Conservation (phyloP, 2,888 invertebrate genomes). For the Microlaimidae sp. region DNA sequence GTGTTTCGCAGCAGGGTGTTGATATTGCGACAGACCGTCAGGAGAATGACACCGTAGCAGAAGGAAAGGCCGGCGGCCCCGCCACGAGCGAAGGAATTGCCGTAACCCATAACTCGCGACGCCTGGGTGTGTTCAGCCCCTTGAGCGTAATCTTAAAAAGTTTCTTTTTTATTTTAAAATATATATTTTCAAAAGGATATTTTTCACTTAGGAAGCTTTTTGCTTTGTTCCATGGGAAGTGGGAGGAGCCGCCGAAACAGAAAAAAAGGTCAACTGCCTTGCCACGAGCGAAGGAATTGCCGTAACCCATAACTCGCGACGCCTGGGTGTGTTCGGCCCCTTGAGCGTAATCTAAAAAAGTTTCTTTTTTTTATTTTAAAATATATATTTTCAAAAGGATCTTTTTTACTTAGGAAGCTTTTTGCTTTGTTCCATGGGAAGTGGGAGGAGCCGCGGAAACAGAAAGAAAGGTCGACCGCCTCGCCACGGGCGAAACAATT, state of each 20-base stretch:
- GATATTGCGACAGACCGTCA: background rate
- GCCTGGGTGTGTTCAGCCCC: too few relatives aligned
- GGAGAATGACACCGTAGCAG: background rate
- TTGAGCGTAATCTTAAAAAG: conserved; percentile 66
- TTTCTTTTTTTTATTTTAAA: too few relatives aligned
- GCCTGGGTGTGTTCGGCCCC: too few relatives aligned
- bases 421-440: too few relatives aligned
- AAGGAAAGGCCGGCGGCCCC: background rate
- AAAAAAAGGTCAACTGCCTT: background rate
- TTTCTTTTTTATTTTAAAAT: too few relatives aligned
- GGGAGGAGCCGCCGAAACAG: background rate
- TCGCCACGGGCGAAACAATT: background rate
- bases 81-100: background rate
- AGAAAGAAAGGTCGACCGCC: background rate
- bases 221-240: too few relatives aligned
- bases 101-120: background rate
- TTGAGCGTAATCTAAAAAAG: conserved; percentile 66
- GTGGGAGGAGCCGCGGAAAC: background rate
- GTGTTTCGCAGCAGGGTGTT: background rate
- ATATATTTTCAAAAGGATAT: too few relatives aligned
- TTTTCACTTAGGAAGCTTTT: too few relatives aligned
- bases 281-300: background rate
- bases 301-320: background rate
- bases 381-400: too few relatives aligned
- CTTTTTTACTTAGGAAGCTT: too few relatives aligned